Percentiles rank a stretch among this genome's conserved stretches.
Conservation (phyloP, 2,113 vertebrate genomes). For the Phainopepla nitens region DNA sequence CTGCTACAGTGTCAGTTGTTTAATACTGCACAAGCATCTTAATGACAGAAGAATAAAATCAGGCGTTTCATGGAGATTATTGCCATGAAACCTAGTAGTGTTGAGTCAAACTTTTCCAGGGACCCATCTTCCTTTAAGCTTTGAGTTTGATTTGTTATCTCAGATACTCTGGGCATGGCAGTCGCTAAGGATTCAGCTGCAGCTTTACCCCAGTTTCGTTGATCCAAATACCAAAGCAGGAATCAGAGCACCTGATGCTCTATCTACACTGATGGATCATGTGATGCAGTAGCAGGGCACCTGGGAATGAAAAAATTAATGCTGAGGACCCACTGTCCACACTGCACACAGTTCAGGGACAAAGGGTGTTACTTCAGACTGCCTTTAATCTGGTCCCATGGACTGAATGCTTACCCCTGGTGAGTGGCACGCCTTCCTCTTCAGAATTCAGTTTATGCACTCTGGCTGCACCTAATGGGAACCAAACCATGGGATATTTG, state of each 20-base stretch:
- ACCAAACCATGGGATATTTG: background rate
- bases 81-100: background rate
- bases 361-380: background rate
- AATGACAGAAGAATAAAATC: background rate
- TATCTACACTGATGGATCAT: background rate
- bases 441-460: background rate
- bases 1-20: background rate
- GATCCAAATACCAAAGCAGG: background rate
- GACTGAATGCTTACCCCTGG: background rate
- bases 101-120: background rate
- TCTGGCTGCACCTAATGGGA: background rate
- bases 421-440: background rate
- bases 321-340: background rate
- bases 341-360: background rate
- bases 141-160: background rate
- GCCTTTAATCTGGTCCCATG: background rate
- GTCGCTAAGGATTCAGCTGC: background rate
- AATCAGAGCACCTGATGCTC: background rate
- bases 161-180: background rate
- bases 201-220: background rate
- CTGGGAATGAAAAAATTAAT: background rate
- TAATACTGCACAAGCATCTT: background rate
- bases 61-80: background rate
- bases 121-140: background rate
- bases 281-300: background rate